Conservation (phyloP, 2,888 invertebrate species). For the Venusia cambrica region DNA sequence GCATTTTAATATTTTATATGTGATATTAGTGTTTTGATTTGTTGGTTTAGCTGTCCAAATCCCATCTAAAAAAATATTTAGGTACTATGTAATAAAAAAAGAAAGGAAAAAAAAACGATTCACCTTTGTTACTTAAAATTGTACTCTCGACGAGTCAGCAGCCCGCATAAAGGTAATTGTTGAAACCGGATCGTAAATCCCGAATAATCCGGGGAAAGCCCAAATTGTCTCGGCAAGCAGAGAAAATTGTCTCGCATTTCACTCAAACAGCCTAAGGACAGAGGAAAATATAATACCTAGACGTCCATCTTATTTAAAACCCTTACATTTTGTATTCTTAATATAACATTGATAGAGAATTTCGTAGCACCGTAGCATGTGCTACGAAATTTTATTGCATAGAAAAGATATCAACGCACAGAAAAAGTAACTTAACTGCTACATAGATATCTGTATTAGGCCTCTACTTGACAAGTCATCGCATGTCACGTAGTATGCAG, state of each 20-base stretch:
- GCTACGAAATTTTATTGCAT: background rate
- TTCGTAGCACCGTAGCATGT: constrained; percentile 16
- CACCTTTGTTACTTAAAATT: constrained; percentile 8
- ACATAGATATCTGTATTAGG: too few relatives aligned
- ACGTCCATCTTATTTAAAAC: constrained; percentile 2
- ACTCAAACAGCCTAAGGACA: background rate
- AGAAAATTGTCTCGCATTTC: constrained; percentile 7
- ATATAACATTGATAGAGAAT: constrained; percentile 2
- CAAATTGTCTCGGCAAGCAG: constrained; percentile 15
- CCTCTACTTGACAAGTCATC: too few relatives aligned
- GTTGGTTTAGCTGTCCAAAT: too few relatives aligned
- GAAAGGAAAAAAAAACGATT: background rate
- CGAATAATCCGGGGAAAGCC: constrained; percentile 14
- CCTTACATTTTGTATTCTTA: too few relatives aligned
- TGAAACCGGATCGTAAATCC: constrained; percentile 19
- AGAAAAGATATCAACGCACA: constrained; percentile 11
- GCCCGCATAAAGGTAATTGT: constrained; percentile 20
- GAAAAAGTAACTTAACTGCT: background rate
- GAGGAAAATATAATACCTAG: background rate
- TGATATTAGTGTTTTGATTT: too few relatives aligned
- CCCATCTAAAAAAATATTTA: too few relatives aligned
- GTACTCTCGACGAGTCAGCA: constrained; percentile 14
- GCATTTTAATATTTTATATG: too few relatives aligned
- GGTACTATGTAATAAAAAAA: background rate
- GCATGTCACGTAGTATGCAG: too few relatives aligned